Conservation (phyloP, 2,888 invertebrate species). For the Orchestes rusci region DNA sequence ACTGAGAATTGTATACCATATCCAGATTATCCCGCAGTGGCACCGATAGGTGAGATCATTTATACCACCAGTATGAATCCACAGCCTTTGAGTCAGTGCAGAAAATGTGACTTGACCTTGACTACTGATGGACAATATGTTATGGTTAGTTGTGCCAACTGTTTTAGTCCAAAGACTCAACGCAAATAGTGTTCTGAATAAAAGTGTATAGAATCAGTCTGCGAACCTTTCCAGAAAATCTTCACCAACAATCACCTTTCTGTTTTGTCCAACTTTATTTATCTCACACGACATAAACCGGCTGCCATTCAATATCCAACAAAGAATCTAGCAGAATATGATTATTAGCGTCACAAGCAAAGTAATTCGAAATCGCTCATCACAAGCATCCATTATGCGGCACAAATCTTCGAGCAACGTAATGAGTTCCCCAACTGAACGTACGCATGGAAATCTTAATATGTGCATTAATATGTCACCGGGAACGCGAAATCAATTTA, state of each 20-base stretch:
- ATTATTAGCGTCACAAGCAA: conserved; percentile 38
- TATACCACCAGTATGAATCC: conserved; percentile 15
- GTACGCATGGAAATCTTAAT: conserved; percentile 38
- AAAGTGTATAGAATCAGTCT: no score
- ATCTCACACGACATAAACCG: no score
- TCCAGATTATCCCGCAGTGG: conserved; percentile 7
- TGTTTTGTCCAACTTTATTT: no score
- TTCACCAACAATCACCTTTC: no score
- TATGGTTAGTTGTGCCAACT: conserved; percentile 12
- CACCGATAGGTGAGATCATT: conserved; percentile 13
- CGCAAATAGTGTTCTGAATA: no score
- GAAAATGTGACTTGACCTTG: conserved; percentile 13
- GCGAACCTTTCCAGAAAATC: no score
- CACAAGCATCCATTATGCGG: conserved; percentile 40
- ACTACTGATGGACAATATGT: conserved; percentile 15
- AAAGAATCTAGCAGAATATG: no score
- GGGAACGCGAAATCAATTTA: conserved; percentile 45
- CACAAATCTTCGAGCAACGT: conserved; percentile 30
- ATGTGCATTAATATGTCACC: conserved; percentile 46
- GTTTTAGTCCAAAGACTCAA: no score
- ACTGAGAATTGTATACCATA: conserved; percentile 15
- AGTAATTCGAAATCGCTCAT: conserved; percentile 40
- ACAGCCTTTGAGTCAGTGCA: conserved; percentile 7
- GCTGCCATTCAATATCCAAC: no score
- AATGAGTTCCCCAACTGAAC: conserved; percentile 20